Evolutionary conservation across 1,140 invertebrate species (phyloP), one percentile per base, ranked within the genome.

Genomic region (Streblospio benedicti): DNA sequence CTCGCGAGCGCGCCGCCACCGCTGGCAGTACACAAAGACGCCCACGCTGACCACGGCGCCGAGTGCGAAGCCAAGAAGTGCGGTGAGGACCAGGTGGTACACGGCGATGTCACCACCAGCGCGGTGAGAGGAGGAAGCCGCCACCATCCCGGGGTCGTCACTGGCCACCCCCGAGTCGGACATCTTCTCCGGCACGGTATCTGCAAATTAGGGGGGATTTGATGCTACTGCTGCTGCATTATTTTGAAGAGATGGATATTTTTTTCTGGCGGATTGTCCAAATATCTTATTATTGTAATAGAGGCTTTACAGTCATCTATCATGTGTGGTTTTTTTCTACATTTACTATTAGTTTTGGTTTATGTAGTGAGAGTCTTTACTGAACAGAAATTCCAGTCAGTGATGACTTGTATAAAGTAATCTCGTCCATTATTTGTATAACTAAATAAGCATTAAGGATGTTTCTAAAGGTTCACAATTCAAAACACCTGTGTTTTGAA

Each of bases 41-140:
- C 64, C 65, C 2, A 71, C 59, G 9, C 56, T 63, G 4, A 64
- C 27, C 25, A 69, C 51, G 4, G 65, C 65, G n/a, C 69, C 69
- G 28, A 71, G 55, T 20, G 67, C 23, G 55, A 71, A 71, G 4
- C 64, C 57, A 18, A 64, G 54, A 16, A 64, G 53, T 14, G 54
- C 66, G 14, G 66, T 58, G 6, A 68, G 57, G 18, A 67, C 63
- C 18, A 71, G 57, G 49, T 71, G 65, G 35, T 67, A 56, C 27
- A 66, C 50, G 1, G 20, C 27, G 35, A 57, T 27, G 12, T 12
- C n/a, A n/a, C 12, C 12, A 41, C 38, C 38, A 41, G 38, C 38
- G 38, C 38, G 12, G 38, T 12, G 12, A 12, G 38, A 41, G 38
- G n/a, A 12, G 12, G 38, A n/a, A 12, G 12, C 38, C 38, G 12